phyloP scores from a whole-genome alignment of 2,888 invertebrate genomes.

The Monoplex corrugatus region DNA sequence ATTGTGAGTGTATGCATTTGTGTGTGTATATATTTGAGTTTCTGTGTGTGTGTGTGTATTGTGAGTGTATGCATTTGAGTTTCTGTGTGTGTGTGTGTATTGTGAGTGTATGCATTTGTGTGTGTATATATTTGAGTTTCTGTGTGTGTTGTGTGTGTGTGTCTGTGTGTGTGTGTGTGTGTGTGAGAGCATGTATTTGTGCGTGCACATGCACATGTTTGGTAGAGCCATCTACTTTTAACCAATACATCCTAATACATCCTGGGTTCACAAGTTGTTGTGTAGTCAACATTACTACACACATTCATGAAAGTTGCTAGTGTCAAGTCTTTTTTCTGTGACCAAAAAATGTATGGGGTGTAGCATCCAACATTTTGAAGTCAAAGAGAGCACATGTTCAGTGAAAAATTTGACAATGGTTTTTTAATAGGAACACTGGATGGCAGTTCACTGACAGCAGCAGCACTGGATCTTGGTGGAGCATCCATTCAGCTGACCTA shows the following conservation, averaged over 20 bases:
- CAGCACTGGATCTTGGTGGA: constrained; percentile 96
- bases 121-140: neutral
- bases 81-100: neutral
- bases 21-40: neutral
- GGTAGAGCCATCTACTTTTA: no score
- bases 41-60: neutral
- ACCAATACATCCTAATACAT: no score
- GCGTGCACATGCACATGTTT: neutral
- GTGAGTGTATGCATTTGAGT: neutral
- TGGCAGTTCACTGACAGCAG: constrained; percentile 85
- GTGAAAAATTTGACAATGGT: no score
- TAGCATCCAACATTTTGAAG: no score
- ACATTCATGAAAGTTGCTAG: no score
- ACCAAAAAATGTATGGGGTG: no score
- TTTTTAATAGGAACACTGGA: constrained; percentile 61
- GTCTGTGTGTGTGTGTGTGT: no score
- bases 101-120: neutral
- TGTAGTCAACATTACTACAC: no score
- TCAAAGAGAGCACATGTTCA: no score
- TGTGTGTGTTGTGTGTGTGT: neutral
- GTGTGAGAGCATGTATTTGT: neutral
- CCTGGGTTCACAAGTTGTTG: no score
- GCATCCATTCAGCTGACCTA: constrained; percentile 91
- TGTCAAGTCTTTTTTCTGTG: no score
- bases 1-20: no score